Base-by-base conservation (phyloP, 2,888 invertebrate genomes). In the Brachycybe producta region DNA sequence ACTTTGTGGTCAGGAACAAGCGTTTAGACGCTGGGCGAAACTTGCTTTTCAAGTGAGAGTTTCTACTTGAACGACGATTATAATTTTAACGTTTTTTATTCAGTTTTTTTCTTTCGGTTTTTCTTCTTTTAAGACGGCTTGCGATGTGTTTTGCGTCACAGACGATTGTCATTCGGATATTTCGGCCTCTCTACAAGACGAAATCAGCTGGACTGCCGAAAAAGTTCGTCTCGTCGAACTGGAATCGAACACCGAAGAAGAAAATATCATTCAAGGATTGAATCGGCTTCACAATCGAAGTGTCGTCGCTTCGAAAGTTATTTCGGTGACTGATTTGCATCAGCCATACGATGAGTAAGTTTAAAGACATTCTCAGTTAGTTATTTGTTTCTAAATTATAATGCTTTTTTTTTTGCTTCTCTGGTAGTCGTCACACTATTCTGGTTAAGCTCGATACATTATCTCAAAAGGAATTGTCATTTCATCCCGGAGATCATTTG, bases 1-100 rank as follows among this genome's bases (percentile, higher is more conserved):
- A 53, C 57, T 67, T 2, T 63, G 64, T 52, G 66, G 65, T 1
- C 67, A 67, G 51, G 66, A 67, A 41, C 61, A 66, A 49, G 59
- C 63, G 3, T 67, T 67, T 56, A 75, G 83, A 60, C 83, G 83
- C 66, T 91, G 90, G 90, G 88, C 90, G 27, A 82, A 82, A 1
- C 80, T 84, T 62, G 84, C 84, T 1, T 91, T 90, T 63, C 80
- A 81, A 66, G 87, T 86, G 66, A 72, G 72, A 69, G 5, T n/a
- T 24, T 2, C 3, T 8, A 5, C 11, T 5, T 17, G 23, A 17
- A 7, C 40, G 40, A 5, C 17, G 21, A 17, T 24, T n/a, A 2
- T 24, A 23, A 11, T 17, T 40, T 7, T 23, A 7, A 3, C 13
- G 7, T 19, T 19, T 19, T 24, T 13, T 19, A n/a, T 24, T 23